Base-by-base conservation (phyloP, 2,113 vertebrate species). In the Morone saxatilis region DNA sequence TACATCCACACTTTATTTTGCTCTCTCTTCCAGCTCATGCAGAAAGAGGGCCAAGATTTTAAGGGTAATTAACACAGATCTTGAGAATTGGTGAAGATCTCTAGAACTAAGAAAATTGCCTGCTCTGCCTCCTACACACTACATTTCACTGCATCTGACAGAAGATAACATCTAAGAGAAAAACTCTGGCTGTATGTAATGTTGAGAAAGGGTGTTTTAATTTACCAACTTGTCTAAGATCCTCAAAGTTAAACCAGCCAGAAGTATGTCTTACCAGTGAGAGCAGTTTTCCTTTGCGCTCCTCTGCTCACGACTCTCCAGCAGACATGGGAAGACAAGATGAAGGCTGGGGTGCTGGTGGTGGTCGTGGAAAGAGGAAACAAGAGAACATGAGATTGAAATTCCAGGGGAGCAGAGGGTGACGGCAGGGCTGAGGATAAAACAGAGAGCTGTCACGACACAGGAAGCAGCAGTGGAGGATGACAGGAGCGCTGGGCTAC, bases 391-490 rank as follows among this genome's bases (percentile, higher is more conserved):
- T 73, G 70, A 86, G 78, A 77, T 71, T 86, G 68, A 92, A 90
- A 87, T 88, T 92, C 84, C 88, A 78, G 72, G 74, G 78, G 81
- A 92, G 86, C 73, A 22, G 82, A 70, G 86, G 69, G 76, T 83
- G 88, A 81, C 57, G 66, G 62, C 75, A 72, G 70, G 75, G 83
- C 66, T 65, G 84, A 72, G 86, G 89, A 93, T 92, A 66, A 94
- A 92, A 90, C 80, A 40, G 76, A 78, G 74, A 81, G 78, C 76
- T 90, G 93, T 94, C 94, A 95, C 91, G 89, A 94, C 90, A 89
- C 80, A 80, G 84, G 83, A 89, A 85, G 88, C 88, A 86, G 81
- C 72, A 60, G 83, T 81, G 87, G 86, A 89, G 92, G 92, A 94
- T 92, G 93, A 94, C 93, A 93, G 90, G 85, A 92, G 88, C 74